Base-by-base conservation (phyloP, 2,797 vertebrate species). In the Psittacula derbiana region DNA sequence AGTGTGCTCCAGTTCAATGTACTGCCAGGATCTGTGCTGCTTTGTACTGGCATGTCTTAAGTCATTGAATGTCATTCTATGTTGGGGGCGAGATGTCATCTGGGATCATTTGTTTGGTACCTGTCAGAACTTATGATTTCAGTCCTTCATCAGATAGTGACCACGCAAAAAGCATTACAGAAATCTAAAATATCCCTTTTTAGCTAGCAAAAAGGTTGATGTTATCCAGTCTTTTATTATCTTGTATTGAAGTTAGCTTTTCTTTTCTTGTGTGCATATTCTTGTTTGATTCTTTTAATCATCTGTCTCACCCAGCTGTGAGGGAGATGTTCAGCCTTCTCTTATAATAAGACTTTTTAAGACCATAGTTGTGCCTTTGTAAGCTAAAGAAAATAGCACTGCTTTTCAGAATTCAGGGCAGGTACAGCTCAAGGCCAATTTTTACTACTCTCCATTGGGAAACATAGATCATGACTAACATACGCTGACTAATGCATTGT, bases 1-100 rank as follows among this genome's bases (percentile, higher is more conserved):
- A 11, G 0, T 4, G 4, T 3, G 11, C 20, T 1, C 14, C 38
- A 24, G 13, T 11, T 46, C 23, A 20, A 0, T 18, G 12, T 2
- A 1, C 17, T 71, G 24, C 55, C 46, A 57, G 31, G 17, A n/a
- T 44, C 62, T 79, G 25, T 2, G 2, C 33, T 33, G 1, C 49
- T 88, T n/a, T 12, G 7, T 28, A 2, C 38, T 65, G 28, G 17
- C 25, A 23, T 44, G 28, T 55, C 8, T 7, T 13, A 17, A 36
- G 36, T 36, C 36, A 36, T 36, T 36, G 36, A 36, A 36, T 36
- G 11, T 43, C 50, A 7, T 65, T 31, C 15, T 8, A 10, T 19
- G 44, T 58, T 1, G 4, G 67, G 28, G 13, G 27, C 4, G 12
- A 70, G 36, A 12, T 3, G 15, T 49, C 62, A 89, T 4, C 46